Conservation (phyloP, 1,140 invertebrate genomes). For the Muscidifurax raptorellus region DNA sequence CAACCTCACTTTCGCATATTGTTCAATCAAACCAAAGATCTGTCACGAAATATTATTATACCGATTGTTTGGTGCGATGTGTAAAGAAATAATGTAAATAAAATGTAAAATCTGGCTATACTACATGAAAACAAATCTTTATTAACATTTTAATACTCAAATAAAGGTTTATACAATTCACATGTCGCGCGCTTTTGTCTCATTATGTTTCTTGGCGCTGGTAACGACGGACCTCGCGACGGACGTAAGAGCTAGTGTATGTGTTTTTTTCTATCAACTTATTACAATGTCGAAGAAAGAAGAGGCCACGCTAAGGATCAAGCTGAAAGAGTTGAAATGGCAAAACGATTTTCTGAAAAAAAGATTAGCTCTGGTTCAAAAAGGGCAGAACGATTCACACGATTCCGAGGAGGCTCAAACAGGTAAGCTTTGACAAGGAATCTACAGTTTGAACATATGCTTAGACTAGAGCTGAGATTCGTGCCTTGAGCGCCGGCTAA, state of each 20-base stretch:
- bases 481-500: background rate
- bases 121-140: too few relatives aligned
- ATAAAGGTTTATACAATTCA: too few relatives aligned
- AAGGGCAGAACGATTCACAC: background rate
- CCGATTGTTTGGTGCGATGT: too few relatives aligned
- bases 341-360: background rate
- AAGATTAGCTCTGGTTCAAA: background rate
- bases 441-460: background rate
- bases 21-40: too few relatives aligned
- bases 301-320: background rate
- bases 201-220: slow-evolving; percentile 3
- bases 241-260: background rate
- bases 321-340: background rate
- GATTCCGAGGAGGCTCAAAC: background rate
- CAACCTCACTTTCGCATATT: too few relatives aligned
- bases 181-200: background rate
- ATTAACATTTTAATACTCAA: too few relatives aligned
- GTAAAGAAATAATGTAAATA: too few relatives aligned
- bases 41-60: too few relatives aligned
- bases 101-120: too few relatives aligned
- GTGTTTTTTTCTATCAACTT: too few relatives aligned
- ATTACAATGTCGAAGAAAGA: background rate
- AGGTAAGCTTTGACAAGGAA: too few relatives aligned
- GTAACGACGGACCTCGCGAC: too few relatives aligned
- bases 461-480: background rate